Base-by-base conservation (phyloP, 2,113 vertebrate species). In the Acrocephalus kingi region DNA sequence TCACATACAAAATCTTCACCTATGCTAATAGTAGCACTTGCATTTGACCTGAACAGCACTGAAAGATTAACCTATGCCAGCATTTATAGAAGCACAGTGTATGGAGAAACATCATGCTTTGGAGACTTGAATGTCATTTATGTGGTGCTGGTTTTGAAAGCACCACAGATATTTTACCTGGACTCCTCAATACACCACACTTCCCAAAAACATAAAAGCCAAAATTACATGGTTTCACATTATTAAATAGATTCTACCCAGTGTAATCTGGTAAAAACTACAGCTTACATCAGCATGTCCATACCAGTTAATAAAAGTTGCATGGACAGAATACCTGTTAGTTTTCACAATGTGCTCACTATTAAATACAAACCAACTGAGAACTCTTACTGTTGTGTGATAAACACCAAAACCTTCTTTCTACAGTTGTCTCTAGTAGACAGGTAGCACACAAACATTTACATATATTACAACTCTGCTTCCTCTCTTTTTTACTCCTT, bases 251-350 rank as follows among this genome's bases (percentile, higher is more conserved):
- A 64, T 61, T 54, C 22, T 45, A 66, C 9, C 3, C 48, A 27
- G 10, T 1, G 1, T 15, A 25, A 76, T 14, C 19, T 41, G 41
- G 55, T 23, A 17, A 63, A 62, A 85, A 41, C 23, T 33, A 52
- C 22, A 84, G 61, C 14, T 55, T 16, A 19, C 2, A 14, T n/a
- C 61, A 59, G 9, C 7, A 8, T 1, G 6, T 13, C 30, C 39
- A 37, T 2, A 15, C 8, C 13, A 52, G 11, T 11, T 14, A 30
- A 49, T 2, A 0, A 2, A 64, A 64, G 28, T 1, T 67, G 39
- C 25, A 71, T 7, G 31, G 39, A 48, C 3, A 64, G 28, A 28
- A 61, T 4, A 63, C 20, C 58, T 56, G 2, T 21, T 56, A 52
- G 17, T 15, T 72, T 11, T 71, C 48, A 55, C 6, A 46, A 17